phyloP scores from a whole-genome alignment of 64 coral and sea anemone species.

The Actinia tenebrosa region DNA sequence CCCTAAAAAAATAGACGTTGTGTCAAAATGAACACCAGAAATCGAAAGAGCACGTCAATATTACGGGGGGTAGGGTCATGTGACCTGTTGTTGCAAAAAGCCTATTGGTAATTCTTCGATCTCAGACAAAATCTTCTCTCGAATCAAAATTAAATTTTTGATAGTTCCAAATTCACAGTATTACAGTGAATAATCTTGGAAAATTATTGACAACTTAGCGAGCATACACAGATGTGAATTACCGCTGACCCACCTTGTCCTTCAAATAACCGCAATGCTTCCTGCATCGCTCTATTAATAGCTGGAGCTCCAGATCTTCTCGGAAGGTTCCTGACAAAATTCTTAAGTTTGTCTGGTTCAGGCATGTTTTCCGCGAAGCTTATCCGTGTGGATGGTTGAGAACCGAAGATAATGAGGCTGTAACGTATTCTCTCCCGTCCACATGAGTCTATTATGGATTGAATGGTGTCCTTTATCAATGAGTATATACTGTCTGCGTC shows the following conservation, averaged over 20 bases:
- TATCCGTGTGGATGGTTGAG: conserved; percentile 32
- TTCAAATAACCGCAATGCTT: conserved; percentile 41
- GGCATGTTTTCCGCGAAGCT: conserved; percentile 33
- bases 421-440: conserved; percentile 56
- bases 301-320: conserved; percentile 41
- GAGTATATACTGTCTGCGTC: conserved; percentile 42
- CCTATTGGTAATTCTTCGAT: too few species aligned
- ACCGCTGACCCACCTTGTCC: conserved; percentile 8
- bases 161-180: too few species aligned
- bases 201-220: neutral
- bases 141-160: too few species aligned
- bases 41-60: too few species aligned
- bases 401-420: conserved; percentile 69
- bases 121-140: too few species aligned
- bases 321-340: conserved; percentile 34
- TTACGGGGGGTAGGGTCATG: too few species aligned
- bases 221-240: neutral
- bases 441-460: conserved; percentile 45
- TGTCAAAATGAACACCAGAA: too few species aligned
- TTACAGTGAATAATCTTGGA: too few species aligned
- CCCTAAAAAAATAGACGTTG: too few species aligned
- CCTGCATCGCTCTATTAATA: conserved; percentile 40
- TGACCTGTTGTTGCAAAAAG: too few species aligned
- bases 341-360: conserved; percentile 7
- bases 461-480: conserved; percentile 54